Evolutionary conservation across 2,113 vertebrate genomes (phyloP), one percentile per base, ranked within the genome.

Genomic region (Aptenodytes patagonicus): DNA sequence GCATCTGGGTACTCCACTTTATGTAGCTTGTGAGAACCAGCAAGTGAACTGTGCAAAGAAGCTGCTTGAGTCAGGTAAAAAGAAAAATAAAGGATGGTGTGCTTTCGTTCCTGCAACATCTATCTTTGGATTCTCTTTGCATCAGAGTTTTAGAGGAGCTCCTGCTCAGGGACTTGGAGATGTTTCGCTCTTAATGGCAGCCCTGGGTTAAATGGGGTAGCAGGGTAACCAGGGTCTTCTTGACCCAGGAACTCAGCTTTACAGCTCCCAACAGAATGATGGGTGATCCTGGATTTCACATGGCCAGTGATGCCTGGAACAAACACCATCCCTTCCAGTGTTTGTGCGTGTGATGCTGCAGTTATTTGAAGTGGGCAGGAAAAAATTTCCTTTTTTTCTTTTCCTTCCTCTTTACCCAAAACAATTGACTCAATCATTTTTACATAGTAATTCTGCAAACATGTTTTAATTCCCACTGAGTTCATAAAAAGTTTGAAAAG

Each of bases 1-100:
- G 40, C 97, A 98, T 46, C 93, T 98, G 69, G 99, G 99, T 34
- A 98, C 98, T n/a, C 99, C 99, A 0, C 98, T 99, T 5, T 98
- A 99, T 26, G 81, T 98, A 7, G 99, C 99, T 36, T 99, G 99
- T 98, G 97, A 98, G 89, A 98, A 98, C 75, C 97, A 97, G 92
- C 98, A 98, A 47, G 73, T 98, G 52, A 95, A 82, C 47, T 98
- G 98, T 72, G 98, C 93, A 73, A 98, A 71, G 97, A 99, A 97
- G 83, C 98, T 99, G 51, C 98, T 99, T 44, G 97, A 99, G n/a
- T 98, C 98, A 75, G 99, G 99, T 99, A 97, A 98, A 94, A 91
- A 57, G 18, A 34, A 90, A 95, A 65, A 13, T 28, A 47, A 57
- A 32, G 42, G 60, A 42, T 25, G 4, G 19, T 40, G 24, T 12